Conservation (phyloP, 2,888 invertebrate genomes). For the Trachelus tabidus region DNA sequence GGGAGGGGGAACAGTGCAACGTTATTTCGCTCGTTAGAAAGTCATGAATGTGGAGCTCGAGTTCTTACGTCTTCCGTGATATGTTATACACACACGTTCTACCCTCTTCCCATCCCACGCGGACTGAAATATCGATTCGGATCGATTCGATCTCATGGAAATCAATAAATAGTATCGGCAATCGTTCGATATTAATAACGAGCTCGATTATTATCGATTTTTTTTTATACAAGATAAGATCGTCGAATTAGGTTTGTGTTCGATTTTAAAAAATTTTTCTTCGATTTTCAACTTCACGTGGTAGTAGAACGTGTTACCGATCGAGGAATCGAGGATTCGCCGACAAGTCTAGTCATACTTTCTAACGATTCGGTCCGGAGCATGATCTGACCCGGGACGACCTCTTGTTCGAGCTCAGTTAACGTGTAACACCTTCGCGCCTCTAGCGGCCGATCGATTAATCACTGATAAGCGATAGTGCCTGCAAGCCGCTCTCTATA, state of each 20-base stretch:
- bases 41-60: slow-evolving; percentile 49
- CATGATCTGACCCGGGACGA: slow-evolving; percentile 52
- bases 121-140: slow-evolving; percentile 1
- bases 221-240: background rate
- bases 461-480: background rate
- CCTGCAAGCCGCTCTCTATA: background rate
- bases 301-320: background rate
- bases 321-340: background rate
- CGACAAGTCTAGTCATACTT: slow-evolving; percentile 42
- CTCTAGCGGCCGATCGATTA: slow-evolving; percentile 23
- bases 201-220: background rate
- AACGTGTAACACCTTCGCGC: slow-evolving; percentile 42
- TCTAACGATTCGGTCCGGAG: slow-evolving; percentile 58
- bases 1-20: slow-evolving; percentile 8
- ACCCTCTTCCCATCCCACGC: slow-evolving; percentile 48
- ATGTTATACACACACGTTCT: slow-evolving; percentile 32
- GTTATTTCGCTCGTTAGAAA: slow-evolving; percentile 52
- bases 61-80: slow-evolving; percentile 49
- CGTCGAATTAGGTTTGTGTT: background rate
- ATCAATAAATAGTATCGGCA: background rate
- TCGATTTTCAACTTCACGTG: background rate
- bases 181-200: background rate
- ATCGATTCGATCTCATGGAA: background rate
- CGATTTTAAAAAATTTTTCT: background rate
- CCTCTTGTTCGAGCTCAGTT: slow-evolving; percentile 44